Evolutionary conservation across 2,113 vertebrate genomes (phyloP).

Genomic region (Leptodactylus fuscus): DNA sequence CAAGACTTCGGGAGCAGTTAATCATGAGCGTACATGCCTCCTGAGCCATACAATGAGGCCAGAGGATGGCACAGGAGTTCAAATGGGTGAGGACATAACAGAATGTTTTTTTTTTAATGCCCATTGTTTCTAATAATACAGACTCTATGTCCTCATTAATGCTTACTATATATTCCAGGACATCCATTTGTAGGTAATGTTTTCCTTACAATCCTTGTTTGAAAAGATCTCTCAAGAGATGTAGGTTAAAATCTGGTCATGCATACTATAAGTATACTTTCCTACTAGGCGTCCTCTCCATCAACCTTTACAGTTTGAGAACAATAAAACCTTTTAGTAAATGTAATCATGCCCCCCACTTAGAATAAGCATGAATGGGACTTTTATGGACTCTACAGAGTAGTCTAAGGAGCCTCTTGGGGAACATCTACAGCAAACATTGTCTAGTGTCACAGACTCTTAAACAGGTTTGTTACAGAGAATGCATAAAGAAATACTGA

Average conservation of each 20-base stretch:
- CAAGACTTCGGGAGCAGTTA: too few relatives aligned
- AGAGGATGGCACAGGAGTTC: too few relatives aligned
- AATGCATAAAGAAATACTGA: constrained; percentile 1
- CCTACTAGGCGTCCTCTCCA: constrained; percentile 44
- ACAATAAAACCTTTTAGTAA: constrained; percentile 49
- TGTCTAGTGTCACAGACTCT: constrained; percentile 35
- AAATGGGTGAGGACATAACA: too few relatives aligned
- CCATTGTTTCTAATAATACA: too few relatives aligned
- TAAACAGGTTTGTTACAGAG: constrained; percentile 7
- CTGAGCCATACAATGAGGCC: too few relatives aligned
- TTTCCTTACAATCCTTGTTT: background rate
- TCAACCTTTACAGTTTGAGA: constrained; percentile 49
- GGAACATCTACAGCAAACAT: constrained; percentile 43
- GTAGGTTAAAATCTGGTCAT: constrained; percentile 52
- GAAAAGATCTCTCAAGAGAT: constrained; percentile 32
- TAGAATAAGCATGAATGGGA: constrained; percentile 8
- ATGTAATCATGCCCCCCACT: constrained; percentile 52
- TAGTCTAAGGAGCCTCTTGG: constrained; percentile 36
- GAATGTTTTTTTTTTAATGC: too few relatives aligned
- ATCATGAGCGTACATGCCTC: too few relatives aligned
- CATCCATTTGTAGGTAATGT: too few relatives aligned
- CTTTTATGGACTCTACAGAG: constrained; percentile 18
- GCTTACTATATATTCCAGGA: too few relatives aligned
- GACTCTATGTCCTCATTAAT: too few relatives aligned
- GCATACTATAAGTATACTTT: constrained; percentile 41